Percentiles rank a stretch among this genome's conserved stretches.
Evolutionary conservation across 2,888 invertebrate genomes (phyloP).

Genomic region (Gerosis bhagava): DNA sequence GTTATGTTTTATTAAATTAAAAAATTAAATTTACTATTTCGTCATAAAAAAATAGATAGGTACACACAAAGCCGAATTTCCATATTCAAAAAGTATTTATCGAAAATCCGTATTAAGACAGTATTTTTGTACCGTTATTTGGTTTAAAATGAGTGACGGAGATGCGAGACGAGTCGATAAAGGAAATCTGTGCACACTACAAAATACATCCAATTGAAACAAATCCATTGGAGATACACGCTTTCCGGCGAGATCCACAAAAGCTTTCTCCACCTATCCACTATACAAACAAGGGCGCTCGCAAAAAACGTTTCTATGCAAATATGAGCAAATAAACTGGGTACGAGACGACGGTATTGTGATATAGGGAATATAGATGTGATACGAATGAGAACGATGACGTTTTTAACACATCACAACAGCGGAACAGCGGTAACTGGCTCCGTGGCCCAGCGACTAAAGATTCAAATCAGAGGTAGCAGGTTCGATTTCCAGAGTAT

Average conservation of each 20-base stretch:
- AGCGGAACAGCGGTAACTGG: too few species aligned
- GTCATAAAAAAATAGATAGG: too few species aligned
- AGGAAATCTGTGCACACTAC: slow-evolving; percentile 15
- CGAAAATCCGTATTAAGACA: too few species aligned
- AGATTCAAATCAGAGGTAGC: too few species aligned
- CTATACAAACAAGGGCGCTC: slow-evolving; percentile 72
- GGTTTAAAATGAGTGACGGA: not conserved
- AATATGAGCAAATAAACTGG: slow-evolving; percentile 79
- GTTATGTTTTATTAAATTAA: too few species aligned
- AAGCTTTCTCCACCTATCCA: slow-evolving; percentile 75
- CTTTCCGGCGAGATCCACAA: slow-evolving; percentile 52
- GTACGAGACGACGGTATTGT: slow-evolving; percentile 54
- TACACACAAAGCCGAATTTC: too few species aligned
- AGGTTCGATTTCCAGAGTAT: too few species aligned
- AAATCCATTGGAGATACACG: slow-evolving; percentile 61
- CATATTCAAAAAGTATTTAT: not conserved
- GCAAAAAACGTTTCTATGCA: slow-evolving; percentile 82
- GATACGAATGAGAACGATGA: not conserved
- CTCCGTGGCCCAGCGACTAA: too few species aligned
- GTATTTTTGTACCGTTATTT: not conserved
- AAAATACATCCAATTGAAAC: slow-evolving; percentile 54
- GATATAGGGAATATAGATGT: slow-evolving; percentile 42
- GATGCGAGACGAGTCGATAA: slow-evolving; percentile 2
- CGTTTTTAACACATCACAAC: too few species aligned
- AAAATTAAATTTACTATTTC: too few species aligned